A percentile compares a stretch with the other conserved stretches of the same genome.
phyloP scores from a whole-genome alignment of 2,888 invertebrate species.

The Erebia ligea region DNA sequence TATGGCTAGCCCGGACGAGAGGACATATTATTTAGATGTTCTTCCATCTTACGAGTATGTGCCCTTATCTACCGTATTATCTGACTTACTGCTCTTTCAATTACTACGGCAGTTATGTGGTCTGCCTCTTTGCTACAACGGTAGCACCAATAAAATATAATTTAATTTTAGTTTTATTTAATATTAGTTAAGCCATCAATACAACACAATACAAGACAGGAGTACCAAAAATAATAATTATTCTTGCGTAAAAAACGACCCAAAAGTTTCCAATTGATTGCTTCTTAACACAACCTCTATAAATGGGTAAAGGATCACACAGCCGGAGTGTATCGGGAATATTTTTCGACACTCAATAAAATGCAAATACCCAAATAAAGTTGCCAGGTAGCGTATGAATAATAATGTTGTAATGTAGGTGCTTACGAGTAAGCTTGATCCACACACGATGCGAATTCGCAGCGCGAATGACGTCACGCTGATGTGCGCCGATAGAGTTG shows the following conservation, averaged over 20 bases:
- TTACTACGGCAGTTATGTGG: no score
- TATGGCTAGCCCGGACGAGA: no score
- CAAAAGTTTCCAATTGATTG: constrained; percentile 23
- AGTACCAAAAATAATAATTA: not conserved
- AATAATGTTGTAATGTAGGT: constrained; percentile 46
- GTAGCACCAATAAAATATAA: no score
- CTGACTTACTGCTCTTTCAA: no score
- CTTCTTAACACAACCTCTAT: constrained; percentile 18
- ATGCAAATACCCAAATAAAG: constrained; percentile 50
- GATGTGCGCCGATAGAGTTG: no score
- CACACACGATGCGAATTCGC: no score
- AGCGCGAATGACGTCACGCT: no score
- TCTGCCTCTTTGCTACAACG: no score
- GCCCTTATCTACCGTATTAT: no score
- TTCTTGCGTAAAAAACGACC: constrained; percentile 9
- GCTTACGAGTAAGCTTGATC: constrained; percentile 26
- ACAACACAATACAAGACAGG: not conserved
- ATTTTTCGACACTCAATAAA: constrained; percentile 44
- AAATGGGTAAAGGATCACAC: constrained; percentile 23
- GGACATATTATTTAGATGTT: no score
- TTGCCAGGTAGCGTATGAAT: constrained; percentile 49
- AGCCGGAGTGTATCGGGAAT: constrained; percentile 25
- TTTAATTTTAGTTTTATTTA: no score
- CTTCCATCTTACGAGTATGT: no score
- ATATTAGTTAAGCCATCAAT: not conserved